Base-by-base conservation (phyloP, 2,113 vertebrate genomes). In the Ophthalmotilapia sp. region DNA sequence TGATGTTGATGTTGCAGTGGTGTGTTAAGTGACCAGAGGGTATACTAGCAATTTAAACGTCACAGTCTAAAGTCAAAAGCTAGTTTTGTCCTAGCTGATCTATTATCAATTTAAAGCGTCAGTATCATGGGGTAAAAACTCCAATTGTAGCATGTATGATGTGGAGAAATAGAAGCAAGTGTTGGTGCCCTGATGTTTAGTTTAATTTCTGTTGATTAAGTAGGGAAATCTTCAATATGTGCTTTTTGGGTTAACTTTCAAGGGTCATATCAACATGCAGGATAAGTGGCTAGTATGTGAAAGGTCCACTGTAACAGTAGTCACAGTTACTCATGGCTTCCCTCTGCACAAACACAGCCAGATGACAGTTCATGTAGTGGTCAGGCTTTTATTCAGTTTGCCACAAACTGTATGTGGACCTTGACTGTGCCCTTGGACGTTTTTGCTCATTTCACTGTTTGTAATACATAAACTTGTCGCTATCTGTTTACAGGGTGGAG, bases 401-500 rank as follows among this genome's bases (percentile, higher is more conserved):
- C 62, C 62, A 5, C 62, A 68, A 38, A 68, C 62, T 68, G 33
- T 65, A 36, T 65, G 31, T 23, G 62, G 36, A 68, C 7, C 19
- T 40, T 68, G 33, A 40, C 62, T 68, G 36, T 68, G 36, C 19
- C 7, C 3, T 68, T 12, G 36, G 19, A 8, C 5, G 19, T 3
- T 40, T 68, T 68, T 68, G 36, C n/a, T 21, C 65, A 23, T 70
- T 42, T 70, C 65, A 70, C 36, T 70, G 7, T 75, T 29, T 75
- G 15, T 40, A 47, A 11, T 47, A 75, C 21, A 47, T 26, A 75
- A 65, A 65, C 60, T 38, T 65, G 33, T 38, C 0, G 6, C 60
- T 36, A 7, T 65, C 60, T 38, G 10, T 65, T 65, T 93, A 7
- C 94, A 99, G 99, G 87, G 94, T 96, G 87, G 97, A 96, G 31